Conservation (phyloP, 2,888 invertebrate species). For the Idaea biselata region DNA sequence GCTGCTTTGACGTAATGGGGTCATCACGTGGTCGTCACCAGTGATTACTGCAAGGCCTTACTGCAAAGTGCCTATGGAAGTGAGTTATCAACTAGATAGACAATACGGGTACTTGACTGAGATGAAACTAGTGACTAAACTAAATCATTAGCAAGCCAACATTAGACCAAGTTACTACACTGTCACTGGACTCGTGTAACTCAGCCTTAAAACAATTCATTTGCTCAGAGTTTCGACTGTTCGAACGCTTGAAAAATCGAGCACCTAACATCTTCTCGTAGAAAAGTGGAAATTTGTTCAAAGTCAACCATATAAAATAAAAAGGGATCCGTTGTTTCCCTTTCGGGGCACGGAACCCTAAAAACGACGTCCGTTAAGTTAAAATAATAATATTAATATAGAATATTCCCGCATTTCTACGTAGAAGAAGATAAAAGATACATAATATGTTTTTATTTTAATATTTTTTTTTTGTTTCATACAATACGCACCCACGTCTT, state of each 20-base stretch:
- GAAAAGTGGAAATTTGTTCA: neutral
- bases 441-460: slow-evolving; percentile 4
- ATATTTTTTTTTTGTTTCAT: slow-evolving; percentile 2
- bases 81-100: too few relatives aligned
- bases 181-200: too few relatives aligned
- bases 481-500: neutral
- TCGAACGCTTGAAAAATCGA: slow-evolving; percentile 28
- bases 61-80: too few relatives aligned
- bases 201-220: slow-evolving; percentile 6
- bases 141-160: too few relatives aligned
- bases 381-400: neutral
- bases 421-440: neutral
- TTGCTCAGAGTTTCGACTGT: slow-evolving; percentile 30
- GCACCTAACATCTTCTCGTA: slow-evolving; percentile 23
- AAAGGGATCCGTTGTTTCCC: too few relatives aligned
- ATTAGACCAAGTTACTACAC: too few relatives aligned
- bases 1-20: too few relatives aligned
- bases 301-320: neutral
- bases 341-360: too few relatives aligned
- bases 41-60: too few relatives aligned
- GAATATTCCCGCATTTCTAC: neutral
- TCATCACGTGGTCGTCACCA: too few relatives aligned
- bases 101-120: too few relatives aligned
- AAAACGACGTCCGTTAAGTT: neutral
- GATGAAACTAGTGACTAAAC: too few relatives aligned